phyloP scores from a whole-genome alignment of 2,888 invertebrate genomes.

The Luffia ferchaultella region DNA sequence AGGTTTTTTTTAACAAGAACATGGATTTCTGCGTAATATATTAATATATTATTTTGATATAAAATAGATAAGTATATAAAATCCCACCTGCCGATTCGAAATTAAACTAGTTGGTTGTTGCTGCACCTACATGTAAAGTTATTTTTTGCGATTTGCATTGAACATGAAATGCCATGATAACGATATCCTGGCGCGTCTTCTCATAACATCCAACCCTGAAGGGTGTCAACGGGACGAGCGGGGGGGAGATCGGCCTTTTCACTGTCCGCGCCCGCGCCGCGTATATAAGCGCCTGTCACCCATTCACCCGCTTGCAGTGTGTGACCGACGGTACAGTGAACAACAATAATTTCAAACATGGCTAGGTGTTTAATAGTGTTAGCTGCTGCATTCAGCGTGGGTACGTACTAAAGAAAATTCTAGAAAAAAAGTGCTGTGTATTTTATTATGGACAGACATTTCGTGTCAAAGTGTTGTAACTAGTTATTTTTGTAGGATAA shows the following conservation, averaged over 20 bases:
- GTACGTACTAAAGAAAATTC: conserved; percentile 57
- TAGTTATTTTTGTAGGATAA: neutral
- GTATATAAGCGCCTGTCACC: conserved; percentile 60
- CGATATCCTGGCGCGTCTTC: neutral
- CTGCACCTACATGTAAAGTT: no score
- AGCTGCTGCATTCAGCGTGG: conserved; percentile 74
- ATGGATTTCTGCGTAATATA: no score
- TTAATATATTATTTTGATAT: no score
- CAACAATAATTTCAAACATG: conserved; percentile 57
- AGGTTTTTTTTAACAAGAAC: no score
- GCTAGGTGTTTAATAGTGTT: conserved; percentile 66
- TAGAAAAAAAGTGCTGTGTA: neutral
- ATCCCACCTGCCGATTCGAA: no score
- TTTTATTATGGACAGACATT: neutral
- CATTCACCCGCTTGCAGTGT: conserved; percentile 66
- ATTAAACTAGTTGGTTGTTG: no score
- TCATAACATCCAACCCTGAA: conserved; percentile 4
- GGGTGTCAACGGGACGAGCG: conserved; percentile 28
- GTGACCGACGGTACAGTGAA: conserved; percentile 63
- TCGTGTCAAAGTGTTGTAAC: no score
- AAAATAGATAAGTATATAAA: no score
- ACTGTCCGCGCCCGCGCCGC: conserved; percentile 46
- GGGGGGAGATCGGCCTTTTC: conserved; percentile 38
- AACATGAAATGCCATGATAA: no score
- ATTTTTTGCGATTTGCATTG: no score